Evolutionary conservation across 2,797 vertebrate genomes (phyloP).

Genomic region (Pangasius sanitwongsei): DNA sequence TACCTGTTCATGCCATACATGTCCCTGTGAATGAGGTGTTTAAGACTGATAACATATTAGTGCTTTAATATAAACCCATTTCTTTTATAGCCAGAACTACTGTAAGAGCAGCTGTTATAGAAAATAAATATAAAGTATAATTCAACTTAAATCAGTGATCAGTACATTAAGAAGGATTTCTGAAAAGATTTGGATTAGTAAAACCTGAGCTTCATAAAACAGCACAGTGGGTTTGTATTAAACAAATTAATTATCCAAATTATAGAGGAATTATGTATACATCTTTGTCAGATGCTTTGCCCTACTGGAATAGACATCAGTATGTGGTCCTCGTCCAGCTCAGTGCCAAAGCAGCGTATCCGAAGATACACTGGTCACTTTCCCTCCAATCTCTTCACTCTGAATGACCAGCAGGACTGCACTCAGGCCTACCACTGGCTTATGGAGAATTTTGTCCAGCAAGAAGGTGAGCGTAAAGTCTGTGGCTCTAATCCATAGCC

Average conservation of each 20-base stretch:
- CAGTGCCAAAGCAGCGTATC: constrained; percentile 51
- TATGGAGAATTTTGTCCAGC: constrained; percentile 65
- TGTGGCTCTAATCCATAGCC: neutral
- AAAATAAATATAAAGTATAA: neutral
- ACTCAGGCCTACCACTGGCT: constrained; percentile 76
- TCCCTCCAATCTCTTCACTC: constrained; percentile 86
- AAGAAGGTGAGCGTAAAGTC: constrained; percentile 71
- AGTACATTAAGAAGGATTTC: neutral
- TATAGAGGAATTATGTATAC: neutral
- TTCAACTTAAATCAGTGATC: neutral
- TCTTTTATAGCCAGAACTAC: neutral
- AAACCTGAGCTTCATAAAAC: neutral
- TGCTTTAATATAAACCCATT: neutral
- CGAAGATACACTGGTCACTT: constrained; percentile 62
- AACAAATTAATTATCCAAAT: neutral
- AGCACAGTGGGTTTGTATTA: neutral
- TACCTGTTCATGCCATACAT: neutral
- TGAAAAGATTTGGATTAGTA: neutral
- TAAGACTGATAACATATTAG: neutral
- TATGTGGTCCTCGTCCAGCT: constrained; percentile 60
- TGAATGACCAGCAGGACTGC: constrained; percentile 82
- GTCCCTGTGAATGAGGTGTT: neutral
- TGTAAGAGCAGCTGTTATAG: neutral
- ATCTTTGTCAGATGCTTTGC: constrained; percentile 72
- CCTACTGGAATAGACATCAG: constrained; percentile 70